phyloP scores from a whole-genome alignment of 2,113 vertebrate genomes.

The Cacatua alba region DNA sequence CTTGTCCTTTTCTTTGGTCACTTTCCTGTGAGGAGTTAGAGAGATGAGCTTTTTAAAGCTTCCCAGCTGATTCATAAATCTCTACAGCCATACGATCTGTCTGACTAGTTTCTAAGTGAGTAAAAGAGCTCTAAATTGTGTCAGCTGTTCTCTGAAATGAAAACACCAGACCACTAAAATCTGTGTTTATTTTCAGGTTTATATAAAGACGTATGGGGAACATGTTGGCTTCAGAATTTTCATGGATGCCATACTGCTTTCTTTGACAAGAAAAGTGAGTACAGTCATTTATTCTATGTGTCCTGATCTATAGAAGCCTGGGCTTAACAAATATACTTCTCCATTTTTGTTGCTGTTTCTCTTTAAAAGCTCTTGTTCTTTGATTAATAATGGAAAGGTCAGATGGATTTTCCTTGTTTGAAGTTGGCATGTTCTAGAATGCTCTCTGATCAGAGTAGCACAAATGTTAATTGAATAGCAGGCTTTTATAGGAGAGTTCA shows the following conservation, averaged over 20 bases:
- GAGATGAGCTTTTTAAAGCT: neutral
- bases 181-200: constrained; percentile 80
- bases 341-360: neutral
- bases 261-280: constrained; percentile 91
- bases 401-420: neutral
- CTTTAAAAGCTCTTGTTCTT: neutral
- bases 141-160: neutral
- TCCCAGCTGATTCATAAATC: neutral
- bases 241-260: constrained; percentile 96
- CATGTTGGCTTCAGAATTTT: constrained; percentile 98
- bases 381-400: neutral
- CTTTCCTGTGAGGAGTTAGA: neutral
- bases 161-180: neutral
- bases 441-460: neutral
- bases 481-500: neutral
- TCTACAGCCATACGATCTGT: neutral
- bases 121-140: neutral
- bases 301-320: neutral
- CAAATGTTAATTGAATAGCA: neutral
- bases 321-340: neutral
- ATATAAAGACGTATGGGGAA: constrained; percentile 92
- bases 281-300: neutral
- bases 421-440: neutral
- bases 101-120: neutral
- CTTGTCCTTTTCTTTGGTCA: neutral